Evolutionary conservation across 2,888 invertebrate genomes (phyloP).

Genomic region (Lamellibrachia satsuma): DNA sequence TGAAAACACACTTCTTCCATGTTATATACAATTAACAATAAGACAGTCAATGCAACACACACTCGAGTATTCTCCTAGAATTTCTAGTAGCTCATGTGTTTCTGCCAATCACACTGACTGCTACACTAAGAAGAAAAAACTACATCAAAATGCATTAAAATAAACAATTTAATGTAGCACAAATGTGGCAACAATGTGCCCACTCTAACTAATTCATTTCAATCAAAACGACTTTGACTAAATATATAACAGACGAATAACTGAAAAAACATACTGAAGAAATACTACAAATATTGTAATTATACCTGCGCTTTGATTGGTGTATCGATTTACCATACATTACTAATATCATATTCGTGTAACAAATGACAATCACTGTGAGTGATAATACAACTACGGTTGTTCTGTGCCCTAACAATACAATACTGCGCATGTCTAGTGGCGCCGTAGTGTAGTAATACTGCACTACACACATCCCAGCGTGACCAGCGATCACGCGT

Average conservation of each 20-base stretch:
- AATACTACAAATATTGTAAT: no score
- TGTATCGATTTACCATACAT: neutral
- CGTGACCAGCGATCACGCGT: neutral
- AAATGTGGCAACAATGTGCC: no score
- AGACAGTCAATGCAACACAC: neutral
- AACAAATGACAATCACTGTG: neutral
- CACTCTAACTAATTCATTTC: no score
- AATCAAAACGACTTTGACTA: no score
- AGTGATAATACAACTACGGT: neutral
- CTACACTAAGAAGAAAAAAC: no score
- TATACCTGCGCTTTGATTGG: neutral
- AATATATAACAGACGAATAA: neutral
- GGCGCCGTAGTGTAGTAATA: neutral
- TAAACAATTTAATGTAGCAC: no score
- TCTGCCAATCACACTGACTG: no score
- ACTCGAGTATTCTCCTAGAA: no score
- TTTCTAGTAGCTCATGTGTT: neutral
- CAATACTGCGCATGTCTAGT: neutral
- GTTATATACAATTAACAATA: neutral
- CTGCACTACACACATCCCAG: slow-evolving; percentile 7
- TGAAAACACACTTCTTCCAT: neutral
- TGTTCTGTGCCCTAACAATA: neutral
- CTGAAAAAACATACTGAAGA: neutral
- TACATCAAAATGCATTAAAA: no score
- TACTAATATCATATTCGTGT: neutral